Conservation (phyloP, 2,113 vertebrate genomes). For the Gopherus evgoodei region DNA sequence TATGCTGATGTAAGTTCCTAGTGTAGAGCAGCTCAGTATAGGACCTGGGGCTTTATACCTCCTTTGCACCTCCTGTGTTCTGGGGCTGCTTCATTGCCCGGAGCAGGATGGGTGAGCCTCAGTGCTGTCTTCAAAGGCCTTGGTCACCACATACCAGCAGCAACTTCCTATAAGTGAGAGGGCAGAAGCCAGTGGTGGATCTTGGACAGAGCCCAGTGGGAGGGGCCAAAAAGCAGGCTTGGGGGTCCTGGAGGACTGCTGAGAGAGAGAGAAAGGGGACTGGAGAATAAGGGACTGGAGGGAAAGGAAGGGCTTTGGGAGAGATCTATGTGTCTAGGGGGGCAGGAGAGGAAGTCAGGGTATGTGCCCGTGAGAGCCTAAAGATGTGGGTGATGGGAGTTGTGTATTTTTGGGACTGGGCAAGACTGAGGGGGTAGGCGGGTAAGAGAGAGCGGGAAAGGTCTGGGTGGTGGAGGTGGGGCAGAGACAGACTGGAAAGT, state of each 20-base stretch:
- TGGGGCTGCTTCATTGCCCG: neutral
- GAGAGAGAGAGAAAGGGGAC: neutral
- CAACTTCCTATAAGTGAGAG: neutral
- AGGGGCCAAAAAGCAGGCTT: neutral
- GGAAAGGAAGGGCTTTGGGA: no score
- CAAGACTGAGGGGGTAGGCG: no score
- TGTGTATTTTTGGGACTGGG: rapidly evolving
- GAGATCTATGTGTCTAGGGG: neutral
- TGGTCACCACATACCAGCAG: neutral
- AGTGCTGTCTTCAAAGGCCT: neutral
- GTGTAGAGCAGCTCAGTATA: no score
- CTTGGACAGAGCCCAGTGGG: neutral
- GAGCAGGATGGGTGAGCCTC: neutral
- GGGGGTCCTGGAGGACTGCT: neutral
- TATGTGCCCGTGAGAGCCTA: neutral
- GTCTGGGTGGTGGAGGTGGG: no score
- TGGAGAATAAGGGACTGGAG: neutral
- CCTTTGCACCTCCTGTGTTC: neutral
- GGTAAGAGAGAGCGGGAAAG: no score
- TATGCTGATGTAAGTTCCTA: neutral
- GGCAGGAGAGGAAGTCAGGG: neutral
- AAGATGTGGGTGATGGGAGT: neutral
- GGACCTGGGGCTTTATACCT: neutral
- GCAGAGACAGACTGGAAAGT: no score
- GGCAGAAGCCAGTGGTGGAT: neutral